Evolutionary conservation across 2,797 vertebrate genomes (phyloP).

Genomic region (Lerista edwardsae): DNA sequence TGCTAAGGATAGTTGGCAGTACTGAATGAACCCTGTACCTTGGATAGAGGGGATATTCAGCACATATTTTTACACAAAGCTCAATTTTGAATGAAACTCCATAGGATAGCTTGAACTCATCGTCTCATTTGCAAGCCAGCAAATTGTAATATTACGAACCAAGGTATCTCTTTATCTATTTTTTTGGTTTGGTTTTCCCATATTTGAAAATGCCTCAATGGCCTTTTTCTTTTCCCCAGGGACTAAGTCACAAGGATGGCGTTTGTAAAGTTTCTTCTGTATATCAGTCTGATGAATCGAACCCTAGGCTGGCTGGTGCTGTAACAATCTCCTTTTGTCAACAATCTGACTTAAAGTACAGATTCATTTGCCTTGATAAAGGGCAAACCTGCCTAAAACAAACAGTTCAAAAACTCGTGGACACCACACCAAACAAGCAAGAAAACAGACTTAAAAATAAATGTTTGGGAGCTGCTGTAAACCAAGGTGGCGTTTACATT

Average conservation of each 20-base stretch:
- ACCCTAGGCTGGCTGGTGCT: conserved; percentile 40
- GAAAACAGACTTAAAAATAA: conserved; percentile 57
- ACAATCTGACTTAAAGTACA: conserved; percentile 50
- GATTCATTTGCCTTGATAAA: conserved; percentile 51
- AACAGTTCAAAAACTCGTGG: conserved; percentile 42
- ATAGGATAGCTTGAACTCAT: conserved; percentile 24
- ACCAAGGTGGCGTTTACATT: neutral
- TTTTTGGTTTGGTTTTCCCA: conserved; percentile 19
- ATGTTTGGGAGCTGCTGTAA: conserved; percentile 52
- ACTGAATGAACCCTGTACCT: conserved; percentile 57
- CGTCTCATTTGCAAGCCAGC: conserved; percentile 60
- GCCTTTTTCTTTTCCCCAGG: conserved; percentile 25
- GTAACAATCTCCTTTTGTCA: conserved; percentile 43
- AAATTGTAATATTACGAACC: conserved; percentile 54
- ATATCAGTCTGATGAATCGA: conserved; percentile 2
- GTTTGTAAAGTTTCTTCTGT: conserved; percentile 36
- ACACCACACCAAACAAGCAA: conserved; percentile 63
- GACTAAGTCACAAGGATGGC: conserved; percentile 26
- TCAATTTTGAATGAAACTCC: conserved; percentile 66
- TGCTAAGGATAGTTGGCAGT: conserved; percentile 67
- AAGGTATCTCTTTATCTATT: conserved; percentile 62
- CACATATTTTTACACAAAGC: conserved; percentile 17
- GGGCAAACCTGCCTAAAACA: conserved; percentile 45
- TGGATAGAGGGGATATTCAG: conserved; percentile 56
- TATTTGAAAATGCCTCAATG: conserved; percentile 37